These are phyloP conservation scores for Limanda limanda DNA, from an alignment of 2,113 vertebrate species.

Conservation along the genomic window DNA sequence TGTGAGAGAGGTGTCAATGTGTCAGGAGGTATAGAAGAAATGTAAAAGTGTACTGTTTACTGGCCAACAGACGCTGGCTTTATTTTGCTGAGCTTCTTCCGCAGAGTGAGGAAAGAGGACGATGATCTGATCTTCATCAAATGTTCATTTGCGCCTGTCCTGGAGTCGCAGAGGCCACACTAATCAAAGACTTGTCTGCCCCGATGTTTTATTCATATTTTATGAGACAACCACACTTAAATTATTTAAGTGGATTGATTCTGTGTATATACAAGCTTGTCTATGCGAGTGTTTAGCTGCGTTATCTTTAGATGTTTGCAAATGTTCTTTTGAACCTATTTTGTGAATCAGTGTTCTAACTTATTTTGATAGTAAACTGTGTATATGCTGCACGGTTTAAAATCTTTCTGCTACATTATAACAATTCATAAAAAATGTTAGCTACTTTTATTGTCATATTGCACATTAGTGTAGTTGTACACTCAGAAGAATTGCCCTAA, in stretches of 20 bases:
- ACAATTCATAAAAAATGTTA: not conserved
- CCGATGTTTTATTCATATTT: constrained; percentile 80
- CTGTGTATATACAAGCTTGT: constrained; percentile 74
- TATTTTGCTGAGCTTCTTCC: constrained; percentile 64
- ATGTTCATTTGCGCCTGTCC: constrained; percentile 74
- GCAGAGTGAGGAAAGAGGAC: constrained; percentile 56
- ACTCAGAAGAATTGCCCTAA: too few species aligned
- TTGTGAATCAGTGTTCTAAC: constrained; percentile 38
- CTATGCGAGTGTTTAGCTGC: constrained; percentile 41
- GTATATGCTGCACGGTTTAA: not conserved
- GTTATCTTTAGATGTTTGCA: constrained; percentile 63
- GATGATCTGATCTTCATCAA: constrained; percentile 74
- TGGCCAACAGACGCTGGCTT: constrained; percentile 74
- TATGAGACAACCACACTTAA: constrained; percentile 75
- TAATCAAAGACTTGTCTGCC: constrained; percentile 81
- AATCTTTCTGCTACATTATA: not conserved
- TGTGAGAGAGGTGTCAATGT: constrained; percentile 85
- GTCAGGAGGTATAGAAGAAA: constrained; percentile 82
- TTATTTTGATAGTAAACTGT: constrained; percentile 1
- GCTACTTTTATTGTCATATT: not conserved
- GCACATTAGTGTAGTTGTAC: not conserved
- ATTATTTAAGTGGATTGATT: constrained; percentile 83
- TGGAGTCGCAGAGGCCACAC: constrained; percentile 66
- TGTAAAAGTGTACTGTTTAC: constrained; percentile 86
- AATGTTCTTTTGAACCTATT: constrained; percentile 41